Evolutionary conservation across 2,113 vertebrate species (phyloP).

Genomic region (Aphelocoma coerulescens): DNA sequence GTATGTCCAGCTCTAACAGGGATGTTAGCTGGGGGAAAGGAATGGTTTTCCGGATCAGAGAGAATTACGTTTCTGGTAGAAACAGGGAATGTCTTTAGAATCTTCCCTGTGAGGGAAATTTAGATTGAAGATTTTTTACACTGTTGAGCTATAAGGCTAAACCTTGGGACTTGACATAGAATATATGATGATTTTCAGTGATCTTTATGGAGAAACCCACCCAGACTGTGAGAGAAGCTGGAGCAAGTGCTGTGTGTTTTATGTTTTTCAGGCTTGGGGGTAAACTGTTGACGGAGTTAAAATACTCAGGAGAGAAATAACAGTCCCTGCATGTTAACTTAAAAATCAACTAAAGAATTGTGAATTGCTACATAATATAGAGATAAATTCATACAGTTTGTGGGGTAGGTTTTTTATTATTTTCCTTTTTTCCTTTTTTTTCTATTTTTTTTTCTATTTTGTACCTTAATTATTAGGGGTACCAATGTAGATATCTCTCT

Average conservation of each 20-base stretch:
- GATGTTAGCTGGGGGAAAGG: not conserved
- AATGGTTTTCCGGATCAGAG: not conserved
- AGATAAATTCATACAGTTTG: not conserved
- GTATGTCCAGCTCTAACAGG: fast-evolving
- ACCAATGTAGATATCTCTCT: not conserved
- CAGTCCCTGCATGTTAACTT: not conserved
- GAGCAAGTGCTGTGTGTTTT: not conserved
- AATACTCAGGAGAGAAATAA: not conserved
- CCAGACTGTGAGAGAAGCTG: not conserved
- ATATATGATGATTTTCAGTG: not conserved
- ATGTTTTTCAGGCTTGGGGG: not conserved
- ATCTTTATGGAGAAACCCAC: not conserved
- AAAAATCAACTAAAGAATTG: not conserved
- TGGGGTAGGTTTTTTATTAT: too few species aligned
- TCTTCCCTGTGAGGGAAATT: not conserved
- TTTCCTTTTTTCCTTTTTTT: too few species aligned
- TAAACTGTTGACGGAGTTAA: not conserved
- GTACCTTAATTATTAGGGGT: not conserved
- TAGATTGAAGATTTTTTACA: not conserved
- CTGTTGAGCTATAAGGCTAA: not conserved
- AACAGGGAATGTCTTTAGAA: not conserved
- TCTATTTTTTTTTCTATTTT: not conserved
- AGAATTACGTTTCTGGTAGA: not conserved
- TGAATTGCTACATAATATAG: not conserved
- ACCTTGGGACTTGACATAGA: not conserved